These are phyloP conservation scores for Falco concolor DNA, from an alignment of 2,797 vertebrate genomes.

Conservation along the genomic window DNA sequence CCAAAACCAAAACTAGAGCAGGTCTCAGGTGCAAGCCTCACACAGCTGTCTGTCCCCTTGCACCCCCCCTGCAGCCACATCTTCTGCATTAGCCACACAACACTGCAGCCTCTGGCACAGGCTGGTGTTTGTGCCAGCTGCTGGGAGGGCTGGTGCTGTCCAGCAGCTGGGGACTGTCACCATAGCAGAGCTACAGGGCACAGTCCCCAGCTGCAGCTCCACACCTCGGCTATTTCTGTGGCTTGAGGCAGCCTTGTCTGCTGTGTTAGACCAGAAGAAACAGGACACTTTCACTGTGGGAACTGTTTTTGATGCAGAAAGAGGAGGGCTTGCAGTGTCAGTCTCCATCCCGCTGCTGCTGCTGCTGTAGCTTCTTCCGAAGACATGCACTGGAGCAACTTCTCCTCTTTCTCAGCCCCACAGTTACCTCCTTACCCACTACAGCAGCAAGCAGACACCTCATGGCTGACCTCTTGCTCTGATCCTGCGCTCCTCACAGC, in stretches of 20 bases:
- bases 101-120: rapidly evolving
- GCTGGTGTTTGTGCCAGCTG: rapidly evolving
- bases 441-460: constrained; percentile 32
- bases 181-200: not conserved
- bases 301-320: not conserved
- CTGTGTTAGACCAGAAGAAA: not conserved
- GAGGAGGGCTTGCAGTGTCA: not conserved
- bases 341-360: not conserved
- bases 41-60: not conserved
- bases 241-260: not conserved
- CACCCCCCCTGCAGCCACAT: not conserved
- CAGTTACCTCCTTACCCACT: not conserved
- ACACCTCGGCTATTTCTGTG: rapidly evolving
- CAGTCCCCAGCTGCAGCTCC: not conserved
- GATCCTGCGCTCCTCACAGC: constrained; percentile 28
- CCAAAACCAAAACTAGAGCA: rapidly evolving
- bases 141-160: not conserved
- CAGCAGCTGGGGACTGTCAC: not conserved
- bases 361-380: not conserved
- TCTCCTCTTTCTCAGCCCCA: not conserved
- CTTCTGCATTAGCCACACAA: rapidly evolving
- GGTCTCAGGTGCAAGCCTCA: not conserved
- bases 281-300: rapidly evolving
- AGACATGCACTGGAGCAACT: rapidly evolving
- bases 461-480: constrained; percentile 33